Percentiles rank a stretch among this genome's conserved stretches.
These are phyloP conservation scores for Erebia aethiops DNA, from an alignment of 2,888 invertebrate species.

Conservation along the genomic window DNA sequence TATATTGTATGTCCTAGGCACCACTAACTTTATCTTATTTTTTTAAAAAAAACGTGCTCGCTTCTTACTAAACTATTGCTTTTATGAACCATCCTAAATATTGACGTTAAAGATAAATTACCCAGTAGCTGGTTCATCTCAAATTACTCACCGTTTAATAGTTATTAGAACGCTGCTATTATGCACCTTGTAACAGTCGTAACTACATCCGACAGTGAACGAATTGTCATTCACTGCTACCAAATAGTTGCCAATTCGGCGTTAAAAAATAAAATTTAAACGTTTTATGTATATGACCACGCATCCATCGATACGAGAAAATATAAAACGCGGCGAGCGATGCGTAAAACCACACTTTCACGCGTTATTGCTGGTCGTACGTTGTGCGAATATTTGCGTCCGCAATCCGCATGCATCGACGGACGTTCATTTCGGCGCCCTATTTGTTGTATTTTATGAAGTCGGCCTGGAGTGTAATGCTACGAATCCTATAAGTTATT, in stretches of 20 bases:
- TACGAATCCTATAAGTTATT: no score
- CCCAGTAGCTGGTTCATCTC: neutral
- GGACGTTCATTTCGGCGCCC: slow-evolving; percentile 31
- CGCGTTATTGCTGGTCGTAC: slow-evolving; percentile 62
- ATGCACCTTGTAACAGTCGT: no score
- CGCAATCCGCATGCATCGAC: slow-evolving; percentile 25
- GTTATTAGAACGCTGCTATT: neutral
- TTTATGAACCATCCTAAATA: no score
- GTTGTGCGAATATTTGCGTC: slow-evolving; percentile 40
- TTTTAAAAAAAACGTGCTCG: no score
- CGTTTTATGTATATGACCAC: slow-evolving; percentile 38
- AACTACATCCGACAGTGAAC: no score
- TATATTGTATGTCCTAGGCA: no score
- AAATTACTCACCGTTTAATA: neutral
- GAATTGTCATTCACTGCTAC: neutral
- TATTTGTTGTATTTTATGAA: slow-evolving; percentile 27
- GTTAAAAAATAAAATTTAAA: slow-evolving; percentile 1
- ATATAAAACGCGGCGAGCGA: slow-evolving; percentile 47
- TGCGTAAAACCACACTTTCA: slow-evolving; percentile 58
- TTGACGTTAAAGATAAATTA: no score
- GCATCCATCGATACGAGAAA: slow-evolving; percentile 42
- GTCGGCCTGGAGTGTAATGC: neutral
- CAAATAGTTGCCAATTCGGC: neutral
- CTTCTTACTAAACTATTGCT: no score
- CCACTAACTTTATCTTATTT: no score